Evolutionary conservation across 37 sponge, comb jelly and placozoan species (phyloP).

Genomic region (Hormiphora californensis): DNA sequence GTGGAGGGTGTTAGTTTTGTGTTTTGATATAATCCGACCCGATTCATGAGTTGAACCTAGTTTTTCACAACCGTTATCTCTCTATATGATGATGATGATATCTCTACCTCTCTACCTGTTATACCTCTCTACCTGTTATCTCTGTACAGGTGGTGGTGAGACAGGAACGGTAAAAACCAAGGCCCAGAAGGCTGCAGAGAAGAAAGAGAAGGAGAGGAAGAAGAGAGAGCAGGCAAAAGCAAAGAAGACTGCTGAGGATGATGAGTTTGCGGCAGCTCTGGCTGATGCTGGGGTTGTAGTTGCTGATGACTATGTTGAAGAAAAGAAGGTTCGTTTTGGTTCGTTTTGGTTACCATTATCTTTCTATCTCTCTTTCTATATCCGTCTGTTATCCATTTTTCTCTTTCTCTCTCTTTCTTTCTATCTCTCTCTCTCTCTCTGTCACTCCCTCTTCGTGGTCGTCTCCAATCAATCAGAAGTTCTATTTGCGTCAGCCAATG

Average conservation of each 20-base stretch:
- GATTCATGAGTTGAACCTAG: no score
- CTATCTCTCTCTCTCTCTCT: no score
- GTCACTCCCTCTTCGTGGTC: no score
- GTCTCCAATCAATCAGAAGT: no score
- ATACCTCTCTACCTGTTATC: background rate
- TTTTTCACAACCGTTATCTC: no score
- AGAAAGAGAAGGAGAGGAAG: slow-evolving; percentile 56
- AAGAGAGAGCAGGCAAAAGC: slow-evolving; percentile 53
- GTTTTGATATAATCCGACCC: no score
- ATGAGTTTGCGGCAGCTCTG: slow-evolving; percentile 51
- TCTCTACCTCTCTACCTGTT: background rate
- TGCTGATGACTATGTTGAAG: slow-evolving; percentile 23
- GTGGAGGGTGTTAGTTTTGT: no score
- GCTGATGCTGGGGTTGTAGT: slow-evolving; percentile 36
- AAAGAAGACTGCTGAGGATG: slow-evolving; percentile 22
- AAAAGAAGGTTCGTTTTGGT: slow-evolving; percentile 47
- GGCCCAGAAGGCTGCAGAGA: slow-evolving; percentile 61
- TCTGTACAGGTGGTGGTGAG: background rate
- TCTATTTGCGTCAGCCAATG: no score
- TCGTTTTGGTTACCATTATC: no score
- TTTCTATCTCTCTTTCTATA: no score
- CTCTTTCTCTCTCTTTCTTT: no score
- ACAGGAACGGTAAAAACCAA: slow-evolving; percentile 54
- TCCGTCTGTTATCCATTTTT: no score
- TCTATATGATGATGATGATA: background rate